These are phyloP conservation scores for Rhingia rostrata DNA, from an alignment of 2,888 invertebrate genomes.

Conservation along the genomic window DNA sequence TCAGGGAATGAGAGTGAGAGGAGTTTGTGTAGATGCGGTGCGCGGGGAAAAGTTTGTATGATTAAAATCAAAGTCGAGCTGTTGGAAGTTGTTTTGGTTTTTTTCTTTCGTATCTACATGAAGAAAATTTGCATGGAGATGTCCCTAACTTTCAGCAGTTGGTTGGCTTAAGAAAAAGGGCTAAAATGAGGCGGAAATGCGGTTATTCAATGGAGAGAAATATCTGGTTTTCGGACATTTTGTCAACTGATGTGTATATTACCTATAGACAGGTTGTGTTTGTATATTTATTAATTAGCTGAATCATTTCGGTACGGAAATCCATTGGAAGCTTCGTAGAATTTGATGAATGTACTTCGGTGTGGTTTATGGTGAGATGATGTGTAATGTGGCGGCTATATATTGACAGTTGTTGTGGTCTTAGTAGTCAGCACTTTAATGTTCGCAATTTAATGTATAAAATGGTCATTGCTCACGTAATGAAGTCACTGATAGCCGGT, in stretches of 20 bases:
- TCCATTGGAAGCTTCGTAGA: constrained; percentile 24
- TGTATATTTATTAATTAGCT: constrained; percentile 26
- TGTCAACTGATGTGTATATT: constrained; percentile 52
- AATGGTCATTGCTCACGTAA: no score
- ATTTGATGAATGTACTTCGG: constrained; percentile 21
- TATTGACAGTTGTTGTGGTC: constrained; percentile 6
- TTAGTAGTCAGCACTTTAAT: constrained; percentile 11
- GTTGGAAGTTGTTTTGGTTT: constrained; percentile 6
- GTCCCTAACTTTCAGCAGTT: not conserved
- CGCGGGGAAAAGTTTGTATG: constrained; percentile 11
- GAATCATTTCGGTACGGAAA: constrained; percentile 17
- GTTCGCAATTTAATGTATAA: not conserved
- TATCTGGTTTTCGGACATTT: constrained; percentile 34
- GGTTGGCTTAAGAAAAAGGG: not conserved
- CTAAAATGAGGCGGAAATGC: constrained; percentile 58
- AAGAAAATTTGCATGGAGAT: constrained; percentile 36
- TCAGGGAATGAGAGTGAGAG: constrained; percentile 10
- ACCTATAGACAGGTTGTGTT: not conserved
- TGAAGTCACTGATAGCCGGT: not conserved
- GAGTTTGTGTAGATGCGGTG: constrained; percentile 2
- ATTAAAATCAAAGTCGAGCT: constrained; percentile 48
- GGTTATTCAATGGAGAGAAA: constrained; percentile 57
- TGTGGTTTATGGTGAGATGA: constrained; percentile 35
- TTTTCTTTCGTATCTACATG: constrained; percentile 17
- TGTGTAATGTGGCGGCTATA: constrained; percentile 29